Base-by-base conservation (phyloP, 2,797 vertebrate genomes). In the Acanthopagrus latus region DNA sequence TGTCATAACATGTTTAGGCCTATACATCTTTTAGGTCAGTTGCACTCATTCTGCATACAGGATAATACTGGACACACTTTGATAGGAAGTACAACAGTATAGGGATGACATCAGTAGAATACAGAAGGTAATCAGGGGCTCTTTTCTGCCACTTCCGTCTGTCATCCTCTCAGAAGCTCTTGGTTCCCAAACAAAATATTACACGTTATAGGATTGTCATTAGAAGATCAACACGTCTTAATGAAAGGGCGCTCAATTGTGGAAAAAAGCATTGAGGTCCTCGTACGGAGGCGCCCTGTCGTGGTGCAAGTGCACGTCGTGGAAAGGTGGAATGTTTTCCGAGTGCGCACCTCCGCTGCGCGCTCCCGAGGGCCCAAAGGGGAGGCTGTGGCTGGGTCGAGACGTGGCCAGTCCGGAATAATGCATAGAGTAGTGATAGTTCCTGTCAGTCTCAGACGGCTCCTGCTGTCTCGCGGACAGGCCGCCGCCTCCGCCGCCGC, bases 401-500 rank as follows among this genome's bases (percentile, higher is more conserved):
- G 97, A 95, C 17, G 95, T 93, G 81, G 95, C 95, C 88, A 98
- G 95, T 91, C 96, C 95, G 81, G 97, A 96, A 93, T 98, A 99
- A 95, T 99, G 97, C 97, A 99, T 97, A 97, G 98, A 98, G 92
- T 98, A 99, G 80, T 98, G 97, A 90, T 98, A 99, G 94, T 96
- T 97, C 93, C 97, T 97, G 86, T 99, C 98, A 33, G 96, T 92
- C 90, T 99, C 97, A 0, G 97, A 95, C 55, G 97, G 91, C 78
- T 95, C 95, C 80, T 95, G 95, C 87, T 97, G 96, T 91, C 97
- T 96, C 89, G 97, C 95, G 46, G 97, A 95, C 92, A 97, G 96
- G 70, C 96, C 97, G 83, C 97, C 96, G 74, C 33, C 7, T 82
- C 97, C 96, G 74, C 96, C 97, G 74, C 33, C 33, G 83, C 97